A percentile compares a stretch with the other conserved stretches of the same genome.
These are phyloP conservation scores for Rhinichthys osculus DNA, from an alignment of 2,797 vertebrate genomes.

Conservation along the genomic window DNA sequence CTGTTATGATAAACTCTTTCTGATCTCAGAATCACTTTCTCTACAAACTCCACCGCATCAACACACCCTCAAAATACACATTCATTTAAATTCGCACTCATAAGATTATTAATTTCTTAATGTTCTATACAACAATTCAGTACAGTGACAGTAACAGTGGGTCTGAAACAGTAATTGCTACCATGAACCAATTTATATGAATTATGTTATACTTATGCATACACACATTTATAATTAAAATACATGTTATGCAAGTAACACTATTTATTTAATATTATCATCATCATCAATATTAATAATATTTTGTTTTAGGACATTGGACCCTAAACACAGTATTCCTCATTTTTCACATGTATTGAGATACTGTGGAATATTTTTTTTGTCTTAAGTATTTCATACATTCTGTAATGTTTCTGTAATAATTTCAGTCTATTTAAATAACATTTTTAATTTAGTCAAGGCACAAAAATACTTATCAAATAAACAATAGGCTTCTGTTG, in stretches of 20 bases:
- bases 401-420: background rate
- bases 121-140: background rate
- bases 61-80: background rate
- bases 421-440: too few species aligned
- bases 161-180: background rate
- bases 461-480: background rate
- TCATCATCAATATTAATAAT: background rate
- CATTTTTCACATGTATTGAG: background rate
- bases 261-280: background rate
- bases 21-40: background rate
- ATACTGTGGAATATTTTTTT: background rate
- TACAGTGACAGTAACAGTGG: background rate
- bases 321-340: background rate
- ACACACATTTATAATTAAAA: background rate
- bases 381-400: background rate
- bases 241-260: background rate
- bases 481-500: background rate
- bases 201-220: background rate
- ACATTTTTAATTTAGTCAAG: too few species aligned
- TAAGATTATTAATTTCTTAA: background rate
- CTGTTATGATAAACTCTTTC: background rate
- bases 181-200: background rate
- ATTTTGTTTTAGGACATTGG: background rate
- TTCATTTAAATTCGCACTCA: background rate
- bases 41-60: background rate